Percentiles rank a stretch among this genome's conserved stretches.
These are phyloP conservation scores for Cherax destructor DNA, from an alignment of 1,140 invertebrate species.

Conservation along the genomic window DNA sequence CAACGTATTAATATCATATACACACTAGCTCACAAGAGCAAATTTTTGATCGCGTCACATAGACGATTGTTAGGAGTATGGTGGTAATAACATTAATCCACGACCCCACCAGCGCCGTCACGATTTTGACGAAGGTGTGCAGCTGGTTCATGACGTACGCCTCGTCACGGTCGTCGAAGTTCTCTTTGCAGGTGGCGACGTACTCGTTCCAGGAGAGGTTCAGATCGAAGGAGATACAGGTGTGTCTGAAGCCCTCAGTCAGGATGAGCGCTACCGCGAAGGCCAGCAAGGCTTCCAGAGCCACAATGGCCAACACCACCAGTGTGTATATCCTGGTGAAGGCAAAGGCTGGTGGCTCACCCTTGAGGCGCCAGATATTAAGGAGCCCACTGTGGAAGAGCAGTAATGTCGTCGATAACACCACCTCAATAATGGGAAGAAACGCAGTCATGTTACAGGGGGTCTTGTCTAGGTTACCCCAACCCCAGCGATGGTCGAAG, in stretches of 20 bases:
- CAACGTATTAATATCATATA: neutral
- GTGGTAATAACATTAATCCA: neutral
- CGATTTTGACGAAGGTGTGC: constrained; percentile 22
- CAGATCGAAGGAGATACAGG: constrained; percentile 53
- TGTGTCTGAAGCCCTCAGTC: constrained; percentile 47
- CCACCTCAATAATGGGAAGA: constrained; percentile 26
- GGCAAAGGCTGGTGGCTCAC: neutral
- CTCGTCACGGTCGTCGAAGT: constrained; percentile 27
- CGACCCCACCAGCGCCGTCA: constrained; percentile 8
- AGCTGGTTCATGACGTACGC: constrained; percentile 11
- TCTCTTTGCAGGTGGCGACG: neutral
- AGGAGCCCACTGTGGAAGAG: constrained; percentile 18
- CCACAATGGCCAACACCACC: neutral
- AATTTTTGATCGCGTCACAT: neutral
- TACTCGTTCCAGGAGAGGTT: constrained; percentile 19
- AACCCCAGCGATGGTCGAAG: constrained; percentile 21
- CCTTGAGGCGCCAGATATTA: constrained; percentile 17
- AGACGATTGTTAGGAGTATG: neutral
- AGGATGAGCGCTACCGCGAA: neutral
- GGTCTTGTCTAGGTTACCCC: constrained; percentile 31
- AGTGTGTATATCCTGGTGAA: neutral
- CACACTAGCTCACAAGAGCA: constrained; percentile 9
- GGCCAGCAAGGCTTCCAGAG: constrained; percentile 3
- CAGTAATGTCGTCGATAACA: neutral
- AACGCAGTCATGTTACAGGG: constrained; percentile 29